A percentile compares a stretch with the other conserved stretches of the same genome.
These are phyloP conservation scores for Dasyurus viverrinus DNA, from an alignment of 2,113 vertebrate species.

Conservation along the genomic window DNA sequence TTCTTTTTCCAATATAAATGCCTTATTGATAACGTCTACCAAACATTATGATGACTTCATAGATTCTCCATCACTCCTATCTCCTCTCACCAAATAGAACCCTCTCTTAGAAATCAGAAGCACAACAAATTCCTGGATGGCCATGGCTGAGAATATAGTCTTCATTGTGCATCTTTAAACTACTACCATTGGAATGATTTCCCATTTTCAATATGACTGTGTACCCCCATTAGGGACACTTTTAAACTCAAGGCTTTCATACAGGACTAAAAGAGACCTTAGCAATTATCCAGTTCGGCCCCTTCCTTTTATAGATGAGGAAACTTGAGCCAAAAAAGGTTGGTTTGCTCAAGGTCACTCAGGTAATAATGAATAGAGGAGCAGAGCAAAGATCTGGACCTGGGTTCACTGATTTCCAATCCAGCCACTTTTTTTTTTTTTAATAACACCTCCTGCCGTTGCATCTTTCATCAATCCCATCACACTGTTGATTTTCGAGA, in stretches of 20 bases:
- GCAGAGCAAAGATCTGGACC: neutral
- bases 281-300: neutral
- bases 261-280: neutral
- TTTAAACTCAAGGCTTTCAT: neutral
- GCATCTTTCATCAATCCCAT: neutral
- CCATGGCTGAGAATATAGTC: neutral
- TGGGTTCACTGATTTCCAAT: neutral
- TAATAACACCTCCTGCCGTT: neutral
- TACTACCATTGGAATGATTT: neutral
- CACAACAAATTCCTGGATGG: neutral
- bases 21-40: neutral
- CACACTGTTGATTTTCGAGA: neutral
- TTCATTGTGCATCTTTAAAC: neutral
- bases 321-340: neutral
- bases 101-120: neutral
- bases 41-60: neutral
- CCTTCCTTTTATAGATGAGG: neutral
- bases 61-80: neutral
- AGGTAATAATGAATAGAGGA: neutral
- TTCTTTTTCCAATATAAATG: neutral
- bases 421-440: neutral
- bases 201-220: neutral
- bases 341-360: neutral
- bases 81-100: neutral
- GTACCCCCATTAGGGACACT: neutral